Base-by-base conservation (phyloP, 2,113 vertebrate species). In the Carettochelys insculpta region DNA sequence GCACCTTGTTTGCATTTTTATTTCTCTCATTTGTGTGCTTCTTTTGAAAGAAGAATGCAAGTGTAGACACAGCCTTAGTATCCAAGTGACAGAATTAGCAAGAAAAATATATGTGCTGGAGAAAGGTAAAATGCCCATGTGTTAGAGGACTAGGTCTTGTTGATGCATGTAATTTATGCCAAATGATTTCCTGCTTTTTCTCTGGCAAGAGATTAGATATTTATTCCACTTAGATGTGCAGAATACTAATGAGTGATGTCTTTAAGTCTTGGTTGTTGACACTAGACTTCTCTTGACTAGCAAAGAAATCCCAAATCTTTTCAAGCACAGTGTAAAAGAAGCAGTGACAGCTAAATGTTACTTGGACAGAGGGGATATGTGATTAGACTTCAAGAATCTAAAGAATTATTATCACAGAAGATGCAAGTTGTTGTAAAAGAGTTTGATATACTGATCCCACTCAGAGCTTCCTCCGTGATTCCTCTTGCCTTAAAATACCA, bases 121-220 rank as follows among this genome's bases (percentile, higher is more conserved):
- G 75, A 86, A 51, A n/a, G 61, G 56, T 27, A 85, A 87, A 87
- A 83, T 6, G 52, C 54, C 47, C 91, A 88, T 71, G 79, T 34
- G 85, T 82, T 90, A 53, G 90, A 85, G 94, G 92, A 92, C 96
- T 31, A 90, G 91, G 84, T 90, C 94, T 85, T 79, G 77, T 90
- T 86, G 95, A 95, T 95, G 91, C 87, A 80, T 92, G 88, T 95
- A 89, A 88, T 89, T 92, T 80, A 91, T 88, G 94, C 94, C 95
- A 96, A 97, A 96, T 94, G 25, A 93, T 96, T 97, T 96, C 90
- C 96, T 90, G 92, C 94, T 96, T 48, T 3, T 83, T 93, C 93
- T 91, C 86, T 80, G 53, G 86, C 87, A 92, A 95, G 92, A 95
- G 95, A 97, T 92, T 77, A 94, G 94, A 80, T 95, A 94, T 97